Evolutionary conservation across 2,113 vertebrate genomes (phyloP).

Genomic region (Amazona vittata): DNA sequence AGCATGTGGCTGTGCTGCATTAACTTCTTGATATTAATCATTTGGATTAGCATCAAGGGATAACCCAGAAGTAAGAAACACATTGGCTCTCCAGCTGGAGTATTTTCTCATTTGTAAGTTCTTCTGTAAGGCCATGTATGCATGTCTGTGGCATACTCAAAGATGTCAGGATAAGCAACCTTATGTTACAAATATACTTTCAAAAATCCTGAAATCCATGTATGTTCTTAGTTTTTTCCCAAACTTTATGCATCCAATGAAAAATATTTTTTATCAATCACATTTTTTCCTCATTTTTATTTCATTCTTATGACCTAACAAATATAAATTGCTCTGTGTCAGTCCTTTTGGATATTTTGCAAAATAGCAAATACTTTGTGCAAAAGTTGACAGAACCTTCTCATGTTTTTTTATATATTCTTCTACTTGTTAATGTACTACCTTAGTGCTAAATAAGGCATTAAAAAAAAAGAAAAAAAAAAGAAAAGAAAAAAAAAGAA

Average conservation of each 20-base stretch:
- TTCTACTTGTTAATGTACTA: not conserved
- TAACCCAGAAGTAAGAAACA: conserved; percentile 22
- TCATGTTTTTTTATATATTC: not conserved
- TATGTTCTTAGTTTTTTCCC: not conserved
- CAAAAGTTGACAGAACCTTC: not conserved
- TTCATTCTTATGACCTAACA: not conserved
- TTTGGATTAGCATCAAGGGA: conserved; percentile 54
- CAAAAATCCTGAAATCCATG: not conserved
- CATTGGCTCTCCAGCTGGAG: not conserved
- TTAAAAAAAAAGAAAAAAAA: not conserved
- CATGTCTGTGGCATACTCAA: not conserved
- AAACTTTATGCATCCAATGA: not conserved
- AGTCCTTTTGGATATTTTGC: not conserved
- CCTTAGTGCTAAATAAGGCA: not conserved
- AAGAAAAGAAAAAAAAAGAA: not conserved
- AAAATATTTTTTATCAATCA: not conserved
- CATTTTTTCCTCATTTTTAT: not conserved
- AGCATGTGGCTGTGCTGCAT: conserved; percentile 24
- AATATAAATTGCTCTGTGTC: not conserved
- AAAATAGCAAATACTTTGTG: not conserved
- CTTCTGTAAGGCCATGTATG: not conserved
- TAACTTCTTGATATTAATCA: conserved; percentile 62
- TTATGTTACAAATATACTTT: not conserved
- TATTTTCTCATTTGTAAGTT: not conserved
- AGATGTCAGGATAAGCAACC: not conserved